These are phyloP conservation scores for Dipodomys ordii DNA, from an alignment of 2,113 vertebrate genomes.

Conservation along the genomic window DNA sequence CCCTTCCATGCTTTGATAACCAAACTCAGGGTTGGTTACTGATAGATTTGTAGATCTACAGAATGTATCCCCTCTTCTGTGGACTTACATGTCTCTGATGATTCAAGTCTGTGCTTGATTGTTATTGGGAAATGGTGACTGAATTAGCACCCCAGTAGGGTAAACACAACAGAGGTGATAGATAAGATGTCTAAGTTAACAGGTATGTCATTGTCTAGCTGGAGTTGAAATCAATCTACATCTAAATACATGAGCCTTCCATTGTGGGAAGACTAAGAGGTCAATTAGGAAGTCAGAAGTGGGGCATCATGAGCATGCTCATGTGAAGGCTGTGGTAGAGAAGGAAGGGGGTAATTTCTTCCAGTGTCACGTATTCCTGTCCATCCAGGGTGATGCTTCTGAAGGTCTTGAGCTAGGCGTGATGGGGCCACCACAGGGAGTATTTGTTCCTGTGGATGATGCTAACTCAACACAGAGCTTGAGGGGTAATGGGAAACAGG, in stretches of 20 bases:
- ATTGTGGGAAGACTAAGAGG: constrained; percentile 59
- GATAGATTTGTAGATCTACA: background rate
- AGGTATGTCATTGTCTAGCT: background rate
- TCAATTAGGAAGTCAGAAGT: constrained; percentile 72
- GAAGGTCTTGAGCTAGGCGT: background rate
- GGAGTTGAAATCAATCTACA: constrained; percentile 65
- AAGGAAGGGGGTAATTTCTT: background rate
- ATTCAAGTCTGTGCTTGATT: background rate
- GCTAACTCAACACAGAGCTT: background rate
- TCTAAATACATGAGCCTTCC: constrained; percentile 69
- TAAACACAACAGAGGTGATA: constrained; percentile 26
- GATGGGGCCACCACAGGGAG: background rate
- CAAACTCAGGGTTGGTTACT: background rate
- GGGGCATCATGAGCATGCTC: background rate
- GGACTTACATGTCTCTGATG: background rate
- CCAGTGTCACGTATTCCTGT: background rate
- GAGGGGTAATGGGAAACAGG: background rate
- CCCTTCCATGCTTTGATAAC: background rate
- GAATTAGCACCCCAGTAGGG: constrained; percentile 39
- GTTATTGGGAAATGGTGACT: constrained; percentile 5
- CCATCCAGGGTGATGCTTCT: background rate
- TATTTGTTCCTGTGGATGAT: background rate
- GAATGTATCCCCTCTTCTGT: background rate
- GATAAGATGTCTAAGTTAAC: constrained; percentile 52
- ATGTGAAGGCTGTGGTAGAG: background rate